These are phyloP conservation scores for Agrochola lota DNA, from an alignment of 2,888 invertebrate species.

Conservation along the genomic window DNA sequence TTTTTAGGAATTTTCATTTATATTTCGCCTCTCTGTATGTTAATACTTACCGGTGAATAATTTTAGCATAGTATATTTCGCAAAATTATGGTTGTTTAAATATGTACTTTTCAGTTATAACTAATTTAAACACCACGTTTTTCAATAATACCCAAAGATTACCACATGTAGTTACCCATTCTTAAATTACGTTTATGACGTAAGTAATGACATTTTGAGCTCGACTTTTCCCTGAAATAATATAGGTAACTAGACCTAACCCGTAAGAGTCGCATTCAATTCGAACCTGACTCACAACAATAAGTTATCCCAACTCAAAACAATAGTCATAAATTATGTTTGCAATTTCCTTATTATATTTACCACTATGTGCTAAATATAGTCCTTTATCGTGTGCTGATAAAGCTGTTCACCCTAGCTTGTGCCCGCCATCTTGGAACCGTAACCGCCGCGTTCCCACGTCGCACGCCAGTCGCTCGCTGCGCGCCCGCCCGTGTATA, in stretches of 20 bases:
- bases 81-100: neutral
- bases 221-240: neutral
- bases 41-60: neutral
- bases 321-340: conserved; percentile 3
- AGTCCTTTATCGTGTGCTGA: conserved; percentile 54
- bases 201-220: neutral
- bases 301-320: conserved; percentile 6
- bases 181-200: neutral
- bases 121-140: neutral
- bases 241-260: neutral
- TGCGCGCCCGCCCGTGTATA: conserved; percentile 81
- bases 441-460: conserved; percentile 82
- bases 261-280: conserved; percentile 1
- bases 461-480: conserved; percentile 84
- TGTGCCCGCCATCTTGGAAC: conserved; percentile 81
- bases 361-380: conserved; percentile 39
- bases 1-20: conserved; percentile 9
- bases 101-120: neutral
- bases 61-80: neutral
- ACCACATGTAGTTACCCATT: neutral
- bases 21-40: neutral
- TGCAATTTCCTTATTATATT: conserved; percentile 25
- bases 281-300: conserved; percentile 1
- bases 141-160: neutral
- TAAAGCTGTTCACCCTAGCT: conserved; percentile 73